phyloP scores from a whole-genome alignment of 2,888 invertebrate species.

The Aphidoletes aphidimyza region DNA sequence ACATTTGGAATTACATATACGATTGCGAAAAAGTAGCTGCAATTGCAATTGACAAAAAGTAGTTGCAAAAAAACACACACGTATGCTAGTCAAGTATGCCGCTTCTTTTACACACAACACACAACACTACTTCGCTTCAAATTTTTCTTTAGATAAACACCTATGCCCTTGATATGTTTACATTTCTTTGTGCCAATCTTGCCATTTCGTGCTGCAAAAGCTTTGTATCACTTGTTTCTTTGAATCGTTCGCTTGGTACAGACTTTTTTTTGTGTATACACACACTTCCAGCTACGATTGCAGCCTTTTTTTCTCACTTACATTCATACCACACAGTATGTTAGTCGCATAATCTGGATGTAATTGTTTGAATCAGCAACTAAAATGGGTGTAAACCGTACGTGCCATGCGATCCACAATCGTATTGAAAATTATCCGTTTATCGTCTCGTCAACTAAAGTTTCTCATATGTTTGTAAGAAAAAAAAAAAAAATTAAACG shows the following conservation, averaged over 20 bases:
- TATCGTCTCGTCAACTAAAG: background rate
- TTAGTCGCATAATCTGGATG: background rate
- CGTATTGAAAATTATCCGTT: background rate
- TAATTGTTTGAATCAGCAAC: background rate
- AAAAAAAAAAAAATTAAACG: background rate
- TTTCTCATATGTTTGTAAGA: background rate
- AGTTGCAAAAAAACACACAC: too few species aligned
- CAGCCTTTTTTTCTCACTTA: background rate
- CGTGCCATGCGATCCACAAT: background rate
- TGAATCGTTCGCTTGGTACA: background rate
- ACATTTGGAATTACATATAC: too few species aligned
- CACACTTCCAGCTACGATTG: background rate
- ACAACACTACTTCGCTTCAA: too few species aligned
- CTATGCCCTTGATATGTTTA: too few species aligned
- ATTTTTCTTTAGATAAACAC: too few species aligned
- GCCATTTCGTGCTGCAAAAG: too few species aligned
- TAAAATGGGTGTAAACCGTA: background rate
- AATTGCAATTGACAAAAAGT: too few species aligned
- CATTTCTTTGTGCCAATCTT: too few species aligned
- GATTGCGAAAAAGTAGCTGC: too few species aligned
- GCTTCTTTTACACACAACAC: too few species aligned
- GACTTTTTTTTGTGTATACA: background rate
- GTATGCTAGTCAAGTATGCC: too few species aligned
- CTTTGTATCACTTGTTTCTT: too few species aligned
- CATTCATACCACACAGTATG: background rate